Evolutionary conservation across 2,888 invertebrate genomes (phyloP), one percentile per base, ranked within the genome.

Genomic region (Nomada goodeniana): DNA sequence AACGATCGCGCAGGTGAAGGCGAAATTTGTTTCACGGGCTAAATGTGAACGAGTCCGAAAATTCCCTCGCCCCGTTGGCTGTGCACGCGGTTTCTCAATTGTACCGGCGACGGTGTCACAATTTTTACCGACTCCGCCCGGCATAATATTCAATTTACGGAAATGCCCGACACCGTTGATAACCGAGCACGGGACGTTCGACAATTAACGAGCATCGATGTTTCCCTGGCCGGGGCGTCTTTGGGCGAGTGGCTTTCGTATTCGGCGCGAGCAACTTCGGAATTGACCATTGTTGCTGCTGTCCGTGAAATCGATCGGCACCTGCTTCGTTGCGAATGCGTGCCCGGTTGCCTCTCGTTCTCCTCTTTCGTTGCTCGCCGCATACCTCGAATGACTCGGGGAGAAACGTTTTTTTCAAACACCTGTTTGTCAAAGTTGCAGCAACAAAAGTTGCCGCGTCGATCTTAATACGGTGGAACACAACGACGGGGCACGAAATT

Each of bases 321-420:
- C 74, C 88, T 85, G 88, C 77, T 64, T 73, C 71, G 70, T 82
- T 85, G 76, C 68, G 74, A 83, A 74, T 70, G 60, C 76, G 71
- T 76, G 73, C 60, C 69, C n/a, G 36, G 69, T 73, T 69, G 72
- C 23, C 36, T 52, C 59, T 7, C 44, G 15, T 47, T 23, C 68
- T 11, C 36, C 44, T 47, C 63, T 36, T 29, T 42, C 29, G 50
- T 52, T 67, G 23, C 53, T 36, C 63, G 60, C 2, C 23, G 57
- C 70, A 78, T 78, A 86, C 67, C 75, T 72, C 75, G 71, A 77
- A 57, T 86, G 86, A 80, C 86, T 80, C 80, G 73, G 76, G 63
- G 86, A 88, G 86, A 78, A 83, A 88, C 80, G 77, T 88, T 80
- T 85, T 83, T 86, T 64, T 55, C 74, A 80, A 80, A 81, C 87